Conservation (phyloP, 1,140 invertebrate genomes). For the Colletes latitarsis region DNA sequence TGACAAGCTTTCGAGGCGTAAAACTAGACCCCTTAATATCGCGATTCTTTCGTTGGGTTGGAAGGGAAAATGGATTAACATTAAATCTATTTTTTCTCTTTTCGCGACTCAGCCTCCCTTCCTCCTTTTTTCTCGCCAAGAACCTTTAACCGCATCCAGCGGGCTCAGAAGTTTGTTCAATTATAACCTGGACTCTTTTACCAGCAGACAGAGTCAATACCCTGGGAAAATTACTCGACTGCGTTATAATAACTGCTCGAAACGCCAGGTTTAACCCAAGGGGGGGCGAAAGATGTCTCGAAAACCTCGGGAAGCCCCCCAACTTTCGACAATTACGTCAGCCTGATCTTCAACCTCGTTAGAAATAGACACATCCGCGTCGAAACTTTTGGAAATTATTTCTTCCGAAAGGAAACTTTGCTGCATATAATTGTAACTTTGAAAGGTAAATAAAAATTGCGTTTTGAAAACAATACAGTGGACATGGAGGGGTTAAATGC, state of each 20-base stretch:
- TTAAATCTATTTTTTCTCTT: conserved; percentile 60
- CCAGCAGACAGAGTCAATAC: conserved; percentile 70
- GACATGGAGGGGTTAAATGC: too few relatives aligned
- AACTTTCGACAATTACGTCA: too few relatives aligned
- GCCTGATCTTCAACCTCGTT: too few relatives aligned
- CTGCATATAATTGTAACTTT: too few relatives aligned
- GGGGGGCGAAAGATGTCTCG: too few relatives aligned
- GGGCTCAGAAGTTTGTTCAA: conserved; percentile 73
- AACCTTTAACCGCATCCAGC: conserved; percentile 62
- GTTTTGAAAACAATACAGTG: too few relatives aligned
- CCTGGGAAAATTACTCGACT: conserved; percentile 70
- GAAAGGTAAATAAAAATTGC: too few relatives aligned
- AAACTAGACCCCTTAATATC: conserved; percentile 60
- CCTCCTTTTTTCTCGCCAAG: conserved; percentile 14
- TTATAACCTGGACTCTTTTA: conserved; percentile 67
- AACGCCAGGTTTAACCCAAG: conserved; percentile 31
- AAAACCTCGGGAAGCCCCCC: too few relatives aligned
- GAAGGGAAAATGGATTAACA: conserved; percentile 71
- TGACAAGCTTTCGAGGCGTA: too few relatives aligned
- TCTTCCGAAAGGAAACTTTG: too few relatives aligned
- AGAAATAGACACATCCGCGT: too few relatives aligned
- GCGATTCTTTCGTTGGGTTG: conserved; percentile 52
- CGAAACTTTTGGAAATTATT: too few relatives aligned
- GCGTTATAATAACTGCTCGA: conserved; percentile 62
- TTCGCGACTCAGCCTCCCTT: not conserved